phyloP scores from a whole-genome alignment of 1,140 invertebrate species.

The Cotesia typhae region DNA sequence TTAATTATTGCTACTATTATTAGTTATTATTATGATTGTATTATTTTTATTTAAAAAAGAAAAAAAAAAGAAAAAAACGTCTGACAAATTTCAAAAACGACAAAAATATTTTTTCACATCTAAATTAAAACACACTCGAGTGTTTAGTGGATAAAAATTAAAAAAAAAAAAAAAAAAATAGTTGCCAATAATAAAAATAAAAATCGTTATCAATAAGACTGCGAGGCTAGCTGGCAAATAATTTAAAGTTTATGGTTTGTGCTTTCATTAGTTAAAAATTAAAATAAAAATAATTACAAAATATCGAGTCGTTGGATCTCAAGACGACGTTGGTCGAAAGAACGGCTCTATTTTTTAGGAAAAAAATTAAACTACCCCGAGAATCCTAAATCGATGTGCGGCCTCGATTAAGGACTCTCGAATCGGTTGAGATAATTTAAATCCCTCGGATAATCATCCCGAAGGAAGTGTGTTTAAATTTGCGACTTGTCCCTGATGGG shows the following conservation, averaged over 20 bases:
- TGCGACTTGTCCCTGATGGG: constrained; percentile 7
- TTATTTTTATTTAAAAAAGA: constrained; percentile 35
- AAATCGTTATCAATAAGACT: constrained; percentile 31
- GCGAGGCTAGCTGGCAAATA: constrained; percentile 39
- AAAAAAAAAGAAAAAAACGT: background rate
- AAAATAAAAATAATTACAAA: background rate
- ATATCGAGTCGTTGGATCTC: constrained; percentile 20
- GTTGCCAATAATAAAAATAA: background rate
- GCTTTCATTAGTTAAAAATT: background rate
- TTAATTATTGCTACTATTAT: constrained; percentile 46
- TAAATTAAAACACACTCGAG: background rate
- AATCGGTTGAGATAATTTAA: constrained; percentile 29
- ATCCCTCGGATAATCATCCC: constrained; percentile 17
- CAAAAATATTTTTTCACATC: too few species aligned
- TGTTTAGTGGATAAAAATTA: background rate
- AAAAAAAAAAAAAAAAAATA: background rate
- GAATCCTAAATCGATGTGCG: constrained; percentile 34
- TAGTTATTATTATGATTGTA: constrained; percentile 38
- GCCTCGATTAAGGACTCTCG: constrained; percentile 36
- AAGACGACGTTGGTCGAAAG: constrained; percentile 26
- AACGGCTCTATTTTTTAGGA: constrained; percentile 21
- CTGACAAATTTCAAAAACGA: too few species aligned
- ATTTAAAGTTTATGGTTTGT: background rate
- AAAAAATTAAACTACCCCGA: constrained; percentile 13
- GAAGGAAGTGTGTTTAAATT: background rate